Conservation (phyloP, 2,888 invertebrate genomes). For the Drosophila yooni region DNA sequence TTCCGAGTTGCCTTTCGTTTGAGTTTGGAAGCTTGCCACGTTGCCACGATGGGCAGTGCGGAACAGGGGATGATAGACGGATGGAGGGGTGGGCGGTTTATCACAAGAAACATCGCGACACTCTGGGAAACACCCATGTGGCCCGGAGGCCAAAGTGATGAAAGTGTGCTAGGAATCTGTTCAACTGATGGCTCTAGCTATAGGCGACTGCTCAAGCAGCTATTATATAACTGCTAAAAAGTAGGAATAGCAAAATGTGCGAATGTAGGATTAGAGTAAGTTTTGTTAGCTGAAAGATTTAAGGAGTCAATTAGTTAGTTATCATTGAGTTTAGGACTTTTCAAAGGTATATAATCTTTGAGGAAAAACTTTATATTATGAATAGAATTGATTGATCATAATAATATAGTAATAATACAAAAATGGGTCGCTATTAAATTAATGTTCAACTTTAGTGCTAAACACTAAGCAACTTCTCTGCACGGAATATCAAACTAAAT, state of each 20-base stretch:
- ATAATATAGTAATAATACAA: not conserved
- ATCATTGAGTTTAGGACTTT: not conserved
- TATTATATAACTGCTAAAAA: not conserved
- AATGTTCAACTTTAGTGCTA: not conserved
- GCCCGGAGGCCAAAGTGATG: conserved; percentile 56
- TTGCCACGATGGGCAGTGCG: conserved; percentile 25
- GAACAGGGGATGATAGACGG: not conserved
- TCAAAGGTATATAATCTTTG: not conserved
- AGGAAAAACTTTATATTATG: not conserved
- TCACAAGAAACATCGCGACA: conserved; percentile 32
- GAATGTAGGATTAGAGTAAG: not conserved
- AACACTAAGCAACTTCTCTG: not conserved
- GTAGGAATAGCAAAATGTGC: not conserved
- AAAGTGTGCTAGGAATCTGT: conserved; percentile 55
- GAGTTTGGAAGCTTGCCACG: conserved; percentile 72
- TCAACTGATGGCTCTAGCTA: conserved; percentile 15
- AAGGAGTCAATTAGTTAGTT: not conserved
- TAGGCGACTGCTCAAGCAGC: conserved; percentile 44
- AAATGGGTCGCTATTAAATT: not conserved
- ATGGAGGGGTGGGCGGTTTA: not conserved
- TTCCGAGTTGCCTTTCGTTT: conserved; percentile 73
- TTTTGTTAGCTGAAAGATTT: not conserved
- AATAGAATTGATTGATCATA: not conserved
- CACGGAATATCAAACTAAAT: not conserved
- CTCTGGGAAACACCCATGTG: conserved; percentile 52